Percentiles rank a stretch among this genome's conserved stretches.
Conservation (phyloP, 2,797 vertebrate genomes). For the Mormyrus hasselquistii region DNA sequence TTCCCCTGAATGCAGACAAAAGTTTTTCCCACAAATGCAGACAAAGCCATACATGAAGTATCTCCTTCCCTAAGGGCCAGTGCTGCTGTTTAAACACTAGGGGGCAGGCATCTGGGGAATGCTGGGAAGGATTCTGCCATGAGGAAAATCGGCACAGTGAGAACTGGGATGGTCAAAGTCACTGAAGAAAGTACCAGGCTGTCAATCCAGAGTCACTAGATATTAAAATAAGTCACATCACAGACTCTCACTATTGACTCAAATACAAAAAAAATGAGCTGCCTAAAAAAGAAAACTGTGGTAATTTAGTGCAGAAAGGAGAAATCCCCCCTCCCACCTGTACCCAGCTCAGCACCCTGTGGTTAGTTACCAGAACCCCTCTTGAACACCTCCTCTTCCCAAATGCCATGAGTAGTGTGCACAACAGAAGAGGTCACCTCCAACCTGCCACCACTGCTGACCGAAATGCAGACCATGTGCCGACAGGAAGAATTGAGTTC, state of each 20-base stretch:
- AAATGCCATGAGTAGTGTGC: neutral
- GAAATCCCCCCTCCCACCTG: constrained; percentile 13
- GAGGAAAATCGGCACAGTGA: neutral
- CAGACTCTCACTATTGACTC: neutral
- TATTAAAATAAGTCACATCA: constrained; percentile 27
- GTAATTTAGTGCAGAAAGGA: constrained; percentile 19
- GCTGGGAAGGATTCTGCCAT: neutral
- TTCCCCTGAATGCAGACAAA: neutral
- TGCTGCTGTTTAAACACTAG: neutral
- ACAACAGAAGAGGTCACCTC: neutral
- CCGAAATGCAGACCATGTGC: neutral
- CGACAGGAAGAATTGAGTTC: neutral
- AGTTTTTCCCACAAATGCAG: neutral
- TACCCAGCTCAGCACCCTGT: neutral
- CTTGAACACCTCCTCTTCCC: neutral
- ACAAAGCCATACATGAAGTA: neutral
- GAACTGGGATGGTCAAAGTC: neutral
- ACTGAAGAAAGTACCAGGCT: constrained; percentile 19
- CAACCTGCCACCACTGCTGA: neutral
- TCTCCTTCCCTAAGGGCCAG: neutral
- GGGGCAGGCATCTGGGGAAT: neutral
- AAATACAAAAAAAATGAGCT: constrained; percentile 19
- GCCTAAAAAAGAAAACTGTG: constrained; percentile 8
- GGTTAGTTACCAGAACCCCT: neutral
- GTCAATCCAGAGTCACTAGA: constrained; percentile 3